A percentile compares a stretch with the other conserved stretches of the same genome.
Conservation (phyloP, 2,888 invertebrate species). For the Glyphotaelius pellucidus region DNA sequence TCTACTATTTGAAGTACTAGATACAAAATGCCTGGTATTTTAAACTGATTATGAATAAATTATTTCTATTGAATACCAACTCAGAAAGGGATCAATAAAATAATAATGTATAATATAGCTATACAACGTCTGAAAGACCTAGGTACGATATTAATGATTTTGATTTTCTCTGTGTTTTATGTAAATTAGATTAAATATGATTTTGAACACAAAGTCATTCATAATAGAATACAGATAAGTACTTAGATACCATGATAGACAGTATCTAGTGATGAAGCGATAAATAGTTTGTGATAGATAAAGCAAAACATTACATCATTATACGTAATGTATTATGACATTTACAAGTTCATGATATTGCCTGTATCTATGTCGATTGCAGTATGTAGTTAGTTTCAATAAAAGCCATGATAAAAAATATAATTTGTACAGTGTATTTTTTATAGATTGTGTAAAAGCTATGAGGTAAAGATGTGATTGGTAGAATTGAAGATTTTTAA, state of each 20-base stretch:
- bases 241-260: background rate
- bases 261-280: background rate
- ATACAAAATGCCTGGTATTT: background rate
- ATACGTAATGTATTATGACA: no score
- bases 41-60: no score
- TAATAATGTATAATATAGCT: background rate
- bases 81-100: background rate
- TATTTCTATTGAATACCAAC: background rate
- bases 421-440: background rate
- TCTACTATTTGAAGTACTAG: background rate
- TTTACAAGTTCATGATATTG: background rate
- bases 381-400: background rate
- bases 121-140: background rate
- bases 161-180: no score
- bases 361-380: background rate
- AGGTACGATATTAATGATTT: background rate
- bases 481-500: background rate
- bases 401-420: background rate
- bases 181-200: background rate
- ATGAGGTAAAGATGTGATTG: background rate
- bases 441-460: background rate
- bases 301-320: background rate
- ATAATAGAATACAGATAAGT: background rate
- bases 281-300: background rate
- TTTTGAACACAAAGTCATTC: background rate